Conservation (phyloP, 2,888 invertebrate species). For the Drosophila algonquin region DNA sequence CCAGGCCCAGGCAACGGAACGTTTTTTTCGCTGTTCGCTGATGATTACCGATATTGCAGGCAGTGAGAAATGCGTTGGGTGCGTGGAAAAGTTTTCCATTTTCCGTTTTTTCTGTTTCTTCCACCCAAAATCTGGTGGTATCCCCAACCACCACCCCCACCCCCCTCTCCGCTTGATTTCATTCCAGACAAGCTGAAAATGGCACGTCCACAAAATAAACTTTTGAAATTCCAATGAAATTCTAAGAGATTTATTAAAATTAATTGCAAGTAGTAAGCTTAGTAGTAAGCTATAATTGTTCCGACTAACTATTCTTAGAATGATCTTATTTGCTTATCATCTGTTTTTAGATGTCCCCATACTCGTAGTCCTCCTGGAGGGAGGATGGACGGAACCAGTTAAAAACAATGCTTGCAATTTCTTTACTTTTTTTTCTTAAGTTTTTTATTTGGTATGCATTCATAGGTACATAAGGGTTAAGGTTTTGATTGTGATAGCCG, state of each 20-base stretch:
- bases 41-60: constrained; percentile 75
- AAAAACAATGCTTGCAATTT: no score
- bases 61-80: constrained; percentile 74
- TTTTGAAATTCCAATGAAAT: constrained; percentile 5
- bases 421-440: no score
- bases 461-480: no score
- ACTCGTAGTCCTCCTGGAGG: no score
- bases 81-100: constrained; percentile 72
- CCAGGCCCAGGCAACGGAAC: constrained; percentile 52
- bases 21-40: constrained; percentile 53
- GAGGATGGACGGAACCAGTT: no score
- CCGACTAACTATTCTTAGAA: no score
- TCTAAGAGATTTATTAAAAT: constrained; percentile 1
- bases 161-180: constrained; percentile 20
- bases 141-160: constrained; percentile 8
- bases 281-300: not conserved
- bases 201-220: constrained; percentile 9
- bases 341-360: no score
- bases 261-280: not conserved
- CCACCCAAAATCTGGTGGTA: constrained; percentile 55
- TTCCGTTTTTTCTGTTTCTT: constrained; percentile 53
- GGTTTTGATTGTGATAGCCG: no score
- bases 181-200: constrained; percentile 6
- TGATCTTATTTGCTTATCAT: not conserved
- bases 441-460: no score